Evolutionary conservation across 1,140 invertebrate genomes (phyloP).

Genomic region (Camponotus pennsylvanicus): DNA sequence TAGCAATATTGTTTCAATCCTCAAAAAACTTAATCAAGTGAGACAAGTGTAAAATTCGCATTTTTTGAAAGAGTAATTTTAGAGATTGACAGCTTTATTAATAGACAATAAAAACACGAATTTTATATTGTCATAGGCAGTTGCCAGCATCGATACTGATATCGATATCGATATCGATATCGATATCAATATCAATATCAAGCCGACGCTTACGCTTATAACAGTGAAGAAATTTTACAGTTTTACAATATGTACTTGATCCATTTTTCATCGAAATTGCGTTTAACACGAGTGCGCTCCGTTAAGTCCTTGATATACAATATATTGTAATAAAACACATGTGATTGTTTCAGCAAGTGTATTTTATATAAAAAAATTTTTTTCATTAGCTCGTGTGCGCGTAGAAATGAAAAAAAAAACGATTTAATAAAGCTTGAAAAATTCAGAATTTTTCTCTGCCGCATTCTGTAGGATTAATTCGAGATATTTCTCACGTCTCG

Average conservation of each 20-base stretch:
- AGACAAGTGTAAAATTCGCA: not conserved
- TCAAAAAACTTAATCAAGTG: not conserved
- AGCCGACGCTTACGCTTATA: not conserved
- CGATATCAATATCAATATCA: conserved; percentile 22
- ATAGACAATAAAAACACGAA: conserved; percentile 1
- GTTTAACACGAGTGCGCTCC: conserved; percentile 17
- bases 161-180: conserved; percentile 30
- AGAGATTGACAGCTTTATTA: conserved; percentile 25
- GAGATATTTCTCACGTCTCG: not conserved
- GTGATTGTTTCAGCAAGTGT: conserved; percentile 1
- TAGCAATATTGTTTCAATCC: not conserved
- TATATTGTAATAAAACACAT: conserved; percentile 25
- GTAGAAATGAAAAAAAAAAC: not conserved
- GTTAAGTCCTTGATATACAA: not conserved
- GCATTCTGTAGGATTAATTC: not conserved
- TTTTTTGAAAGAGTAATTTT: not conserved
- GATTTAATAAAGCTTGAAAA: conserved; percentile 29
- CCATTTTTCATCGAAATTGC: conserved; percentile 47
- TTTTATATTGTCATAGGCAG: conserved; percentile 28
- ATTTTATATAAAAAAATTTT: not conserved
- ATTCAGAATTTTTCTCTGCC: not conserved
- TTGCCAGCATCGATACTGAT: conserved; percentile 21
- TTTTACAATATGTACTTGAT: conserved; percentile 19
- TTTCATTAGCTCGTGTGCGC: conserved; percentile 3
- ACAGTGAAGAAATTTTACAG: conserved; percentile 30